Percentiles rank a stretch among this genome's conserved stretches.
Conservation (phyloP, 2,888 invertebrate species). For the Pelosia muscerda region DNA sequence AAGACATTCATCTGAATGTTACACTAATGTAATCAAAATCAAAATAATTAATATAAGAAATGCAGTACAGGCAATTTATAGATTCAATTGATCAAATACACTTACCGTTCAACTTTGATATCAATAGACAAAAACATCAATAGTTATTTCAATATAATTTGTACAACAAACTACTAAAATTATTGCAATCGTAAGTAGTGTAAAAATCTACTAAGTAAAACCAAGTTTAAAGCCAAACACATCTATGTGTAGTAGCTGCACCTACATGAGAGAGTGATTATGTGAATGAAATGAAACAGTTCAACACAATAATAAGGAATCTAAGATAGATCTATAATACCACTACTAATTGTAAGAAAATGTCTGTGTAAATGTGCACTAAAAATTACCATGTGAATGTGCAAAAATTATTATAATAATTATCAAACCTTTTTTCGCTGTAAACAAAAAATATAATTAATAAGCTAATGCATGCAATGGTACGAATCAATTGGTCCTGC, state of each 20-base stretch:
- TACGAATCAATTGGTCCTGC: conserved; percentile 15
- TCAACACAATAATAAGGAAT: conserved; percentile 4
- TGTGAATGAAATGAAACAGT: background rate
- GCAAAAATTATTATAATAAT: conserved; percentile 37
- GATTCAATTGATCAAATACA: background rate
- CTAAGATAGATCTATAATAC: background rate
- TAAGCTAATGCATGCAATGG: conserved; percentile 44
- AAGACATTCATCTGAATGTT: too few relatives aligned
- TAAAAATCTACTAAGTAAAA: background rate
- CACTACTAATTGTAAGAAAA: background rate
- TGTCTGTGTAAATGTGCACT: conserved; percentile 6
- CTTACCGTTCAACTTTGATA: background rate
- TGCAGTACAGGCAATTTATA: too few relatives aligned
- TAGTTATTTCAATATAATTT: background rate
- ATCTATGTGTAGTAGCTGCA: background rate
- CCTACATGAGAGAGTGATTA: conserved; percentile 26
- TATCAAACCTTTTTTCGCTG: conserved; percentile 82
- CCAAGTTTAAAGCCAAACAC: too few relatives aligned
- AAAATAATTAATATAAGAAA: too few relatives aligned
- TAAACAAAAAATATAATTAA: conserved; percentile 64
- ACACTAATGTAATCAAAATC: too few relatives aligned
- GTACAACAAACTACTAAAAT: background rate
- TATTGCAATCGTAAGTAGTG: background rate
- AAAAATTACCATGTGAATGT: conserved; percentile 23
- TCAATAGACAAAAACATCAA: too few relatives aligned